Percentiles rank a stretch among this genome's conserved stretches.
Conservation (phyloP, 2,888 invertebrate genomes). For the Phalangium opilio region DNA sequence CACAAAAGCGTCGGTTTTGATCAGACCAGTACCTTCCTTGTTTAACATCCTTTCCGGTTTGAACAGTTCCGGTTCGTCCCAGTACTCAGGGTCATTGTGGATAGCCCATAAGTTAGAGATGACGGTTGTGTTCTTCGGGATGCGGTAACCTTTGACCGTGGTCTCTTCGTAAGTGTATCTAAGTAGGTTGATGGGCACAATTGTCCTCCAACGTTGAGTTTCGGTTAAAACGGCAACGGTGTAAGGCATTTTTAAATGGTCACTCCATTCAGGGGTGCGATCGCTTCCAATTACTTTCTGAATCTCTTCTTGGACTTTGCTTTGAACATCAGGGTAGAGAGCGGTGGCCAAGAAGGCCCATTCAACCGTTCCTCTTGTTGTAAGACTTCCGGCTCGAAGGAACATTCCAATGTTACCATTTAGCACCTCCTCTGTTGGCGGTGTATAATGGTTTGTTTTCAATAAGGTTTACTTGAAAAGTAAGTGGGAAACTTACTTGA, state of each 20-base stretch:
- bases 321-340: slow-evolving; percentile 13
- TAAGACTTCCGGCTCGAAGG: slow-evolving; percentile 15
- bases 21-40: too few species aligned
- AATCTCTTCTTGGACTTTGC: slow-evolving; percentile 12
- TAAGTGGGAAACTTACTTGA: too few species aligned
- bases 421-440: slow-evolving; percentile 7
- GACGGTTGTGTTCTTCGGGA: too few species aligned
- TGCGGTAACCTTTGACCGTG: too few species aligned
- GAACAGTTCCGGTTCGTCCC: too few species aligned
- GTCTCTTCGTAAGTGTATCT: neutral
- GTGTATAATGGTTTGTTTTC: neutral
- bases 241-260: slow-evolving; percentile 12
- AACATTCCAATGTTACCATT: slow-evolving; percentile 9
- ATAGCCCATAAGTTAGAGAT: too few species aligned
- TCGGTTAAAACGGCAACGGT: slow-evolving; percentile 14
- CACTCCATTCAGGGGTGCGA: slow-evolving; percentile 6
- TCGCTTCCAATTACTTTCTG: slow-evolving; percentile 10
- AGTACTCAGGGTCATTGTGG: too few species aligned
- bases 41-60: too few species aligned
- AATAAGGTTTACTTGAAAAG: too few species aligned
- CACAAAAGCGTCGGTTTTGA: too few species aligned
- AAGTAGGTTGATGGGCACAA: slow-evolving; percentile 13
- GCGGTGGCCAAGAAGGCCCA: slow-evolving; percentile 13
- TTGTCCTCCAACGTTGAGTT: slow-evolving; percentile 10
- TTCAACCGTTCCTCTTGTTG: slow-evolving; percentile 9